Percentiles rank a stretch among this genome's conserved stretches.
Evolutionary conservation across 53 echinoderm and acorn worm genomes (phyloP).

Genomic region (Holothuria leucospilota): DNA sequence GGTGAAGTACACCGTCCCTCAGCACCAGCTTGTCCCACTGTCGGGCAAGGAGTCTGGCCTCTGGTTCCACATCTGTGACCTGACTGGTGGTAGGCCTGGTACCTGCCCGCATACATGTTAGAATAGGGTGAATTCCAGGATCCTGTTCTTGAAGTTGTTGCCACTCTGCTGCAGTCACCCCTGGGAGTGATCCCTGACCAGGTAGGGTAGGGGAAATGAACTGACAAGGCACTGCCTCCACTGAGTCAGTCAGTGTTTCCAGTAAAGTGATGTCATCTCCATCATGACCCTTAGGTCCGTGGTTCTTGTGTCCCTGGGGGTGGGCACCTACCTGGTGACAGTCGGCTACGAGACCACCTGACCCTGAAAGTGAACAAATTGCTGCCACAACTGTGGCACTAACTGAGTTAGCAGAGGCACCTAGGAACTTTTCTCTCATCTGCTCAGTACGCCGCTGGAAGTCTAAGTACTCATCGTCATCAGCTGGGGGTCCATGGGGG

Average conservation of each 20-base stretch:
- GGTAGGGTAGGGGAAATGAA: neutral
- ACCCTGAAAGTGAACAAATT: conserved; percentile 4
- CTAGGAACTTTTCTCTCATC: conserved; percentile 31
- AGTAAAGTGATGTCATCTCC: conserved; percentile 16
- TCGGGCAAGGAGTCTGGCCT: conserved; percentile 35
- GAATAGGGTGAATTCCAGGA: conserved; percentile 23
- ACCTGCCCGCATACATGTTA: neutral
- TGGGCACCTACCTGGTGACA: neutral
- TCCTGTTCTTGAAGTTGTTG: conserved; percentile 14
- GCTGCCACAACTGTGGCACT: conserved; percentile 18
- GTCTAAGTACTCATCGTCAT: neutral
- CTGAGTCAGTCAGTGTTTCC: conserved; percentile 51
- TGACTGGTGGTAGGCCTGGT: neutral
- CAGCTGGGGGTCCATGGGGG: conserved; percentile 49
- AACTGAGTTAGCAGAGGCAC: neutral
- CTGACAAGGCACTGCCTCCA: conserved; percentile 3
- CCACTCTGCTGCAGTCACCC: conserved; percentile 17
- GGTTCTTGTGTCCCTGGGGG: neutral
- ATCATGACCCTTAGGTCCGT: neutral
- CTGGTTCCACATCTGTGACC: conserved; percentile 4
- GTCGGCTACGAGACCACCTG: neutral
- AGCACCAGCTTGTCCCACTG: conserved; percentile 56
- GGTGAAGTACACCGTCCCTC: conserved; percentile 53
- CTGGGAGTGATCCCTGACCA: conserved; percentile 46
- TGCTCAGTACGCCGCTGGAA: conserved; percentile 19